Base-by-base conservation (phyloP, 1,140 invertebrate species). In the Drosophila sproati region DNA sequence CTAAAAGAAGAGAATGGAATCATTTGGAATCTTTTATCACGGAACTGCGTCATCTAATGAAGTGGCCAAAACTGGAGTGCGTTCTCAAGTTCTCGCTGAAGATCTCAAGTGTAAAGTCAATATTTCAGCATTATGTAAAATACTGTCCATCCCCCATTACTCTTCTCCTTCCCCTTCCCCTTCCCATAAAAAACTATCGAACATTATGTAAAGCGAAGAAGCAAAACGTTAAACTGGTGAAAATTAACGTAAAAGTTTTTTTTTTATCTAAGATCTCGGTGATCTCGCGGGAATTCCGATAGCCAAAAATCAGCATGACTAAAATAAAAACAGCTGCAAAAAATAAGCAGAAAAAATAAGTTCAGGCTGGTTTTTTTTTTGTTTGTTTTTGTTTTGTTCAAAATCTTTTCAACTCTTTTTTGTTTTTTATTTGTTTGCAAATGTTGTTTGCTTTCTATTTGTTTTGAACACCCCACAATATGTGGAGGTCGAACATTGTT, bases 231-330 rank as follows among this genome's bases (percentile, higher is more conserved):
- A 51, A 57, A 20, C 48, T 68, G 70, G 70, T 61, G 69, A 75
- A 73, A 75, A 68, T 71, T 62, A 50, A 32, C 82, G 66, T 81
- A 77, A 85, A 85, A 85, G 81, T 82, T 87, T 81, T 78, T 85
- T 80, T 86, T 73, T 71, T 60, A 70, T 77, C 67, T 64, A 50
- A 68, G 71, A 69, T 73, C 66, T n/a, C 39, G 34, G 31, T 41
- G 41, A 67, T 60, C 54, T 64, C n/a, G 68, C 69, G 85, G 85
- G 85, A 88, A 88, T 88, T 88, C 85, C 85, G 87, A 64, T 78
- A 80, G 73, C 77, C 73, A 71, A 80, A 82, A 88, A 82, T 88
- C 83, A 88, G 80, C 85, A 88, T 88, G 83, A 88, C 83, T 83
- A 73, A 83, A 88, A 72, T 66, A 73, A 78, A 73, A 86, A 68